Evolutionary conservation across 2,113 vertebrate species (phyloP), one percentile per base, ranked within the genome.

Genomic region (Lagopus muta): DNA sequence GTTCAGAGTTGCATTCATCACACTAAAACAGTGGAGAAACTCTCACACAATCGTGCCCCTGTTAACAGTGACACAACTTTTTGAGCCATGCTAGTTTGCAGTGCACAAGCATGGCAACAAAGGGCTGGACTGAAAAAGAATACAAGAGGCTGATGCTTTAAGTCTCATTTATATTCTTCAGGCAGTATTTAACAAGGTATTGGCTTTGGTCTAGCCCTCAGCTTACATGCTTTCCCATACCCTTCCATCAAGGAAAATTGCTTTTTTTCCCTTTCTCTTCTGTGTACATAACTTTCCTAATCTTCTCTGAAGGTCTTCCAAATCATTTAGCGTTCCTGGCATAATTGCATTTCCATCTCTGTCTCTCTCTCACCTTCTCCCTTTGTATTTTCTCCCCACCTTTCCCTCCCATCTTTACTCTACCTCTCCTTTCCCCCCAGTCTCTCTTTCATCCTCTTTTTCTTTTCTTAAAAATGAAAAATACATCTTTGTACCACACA

Each of bases 41-140:
- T 76, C 34, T 38, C 1, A 17, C 10, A 32, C n/a, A 34, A 38
- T 64, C 58, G 9, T 0, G 0, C 52, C 42, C 52, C 0, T 0
- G 18, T 47, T 65, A 25, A 6, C 30, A 64, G 32, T n/a, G 54
- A 20, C 43, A 17, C 13, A 61, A 32, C 17, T 76, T 55, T 86
- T 60, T 25, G 34, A 69, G 27, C 71, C 1, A 0, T 16, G 20
- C 20, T 64, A 70, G 47, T 52, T 72, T 20, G 2, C 34, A 57
- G 20, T 55, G 67, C 25, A 30, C 55, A 58, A n/a, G 2, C 40
- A 38, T 24, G 50, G 62, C n/a, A 34, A 54, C 14, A 28, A 17
- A 0, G 8, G 70, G 21, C 58, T 80, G 64, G 22, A 36, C 21
- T 25, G 24, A 54, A 25, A 21, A 13, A 32, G 22, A 25, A 55